Conservation (phyloP, 2,888 invertebrate genomes). For the Siphlonurus alternatus region DNA sequence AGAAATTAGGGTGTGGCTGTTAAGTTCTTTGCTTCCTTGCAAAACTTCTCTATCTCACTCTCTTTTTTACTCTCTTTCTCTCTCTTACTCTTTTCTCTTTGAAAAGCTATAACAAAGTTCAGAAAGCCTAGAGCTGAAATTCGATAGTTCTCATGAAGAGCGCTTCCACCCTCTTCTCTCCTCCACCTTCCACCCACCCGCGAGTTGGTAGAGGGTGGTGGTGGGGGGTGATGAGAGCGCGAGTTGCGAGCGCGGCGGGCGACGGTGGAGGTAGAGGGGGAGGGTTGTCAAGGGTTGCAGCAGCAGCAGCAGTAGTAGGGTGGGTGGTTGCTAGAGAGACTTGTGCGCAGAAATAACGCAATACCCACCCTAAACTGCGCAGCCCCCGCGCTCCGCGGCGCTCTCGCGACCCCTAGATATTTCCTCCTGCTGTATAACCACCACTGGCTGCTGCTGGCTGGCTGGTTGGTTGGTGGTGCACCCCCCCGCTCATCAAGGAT, state of each 20-base stretch:
- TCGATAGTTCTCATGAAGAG: background rate
- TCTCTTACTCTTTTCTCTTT: background rate
- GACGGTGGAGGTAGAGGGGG: background rate
- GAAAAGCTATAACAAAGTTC: background rate
- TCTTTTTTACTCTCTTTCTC: background rate
- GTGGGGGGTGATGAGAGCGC: background rate
- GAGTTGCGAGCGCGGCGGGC: background rate
- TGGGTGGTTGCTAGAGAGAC: background rate
- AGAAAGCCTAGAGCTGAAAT: slow-evolving; percentile 2
- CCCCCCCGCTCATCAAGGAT: background rate
- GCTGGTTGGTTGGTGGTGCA: no score
- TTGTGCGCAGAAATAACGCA: background rate
- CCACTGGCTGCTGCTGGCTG: no score
- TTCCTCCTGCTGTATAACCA: background rate
- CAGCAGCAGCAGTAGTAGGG: no score
- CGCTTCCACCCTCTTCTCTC: background rate
- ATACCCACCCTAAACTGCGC: background rate
- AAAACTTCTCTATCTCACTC: background rate
- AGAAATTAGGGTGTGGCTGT: background rate
- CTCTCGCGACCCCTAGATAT: background rate
- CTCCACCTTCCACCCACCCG: background rate
- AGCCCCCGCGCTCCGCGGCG: background rate
- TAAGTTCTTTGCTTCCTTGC: background rate
- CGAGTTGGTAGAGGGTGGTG: background rate
- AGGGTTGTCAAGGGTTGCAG: background rate